Base-by-base conservation (phyloP, 37 sponge, comb jelly and placozoan species). In the Dysidea cf. avara region DNA sequence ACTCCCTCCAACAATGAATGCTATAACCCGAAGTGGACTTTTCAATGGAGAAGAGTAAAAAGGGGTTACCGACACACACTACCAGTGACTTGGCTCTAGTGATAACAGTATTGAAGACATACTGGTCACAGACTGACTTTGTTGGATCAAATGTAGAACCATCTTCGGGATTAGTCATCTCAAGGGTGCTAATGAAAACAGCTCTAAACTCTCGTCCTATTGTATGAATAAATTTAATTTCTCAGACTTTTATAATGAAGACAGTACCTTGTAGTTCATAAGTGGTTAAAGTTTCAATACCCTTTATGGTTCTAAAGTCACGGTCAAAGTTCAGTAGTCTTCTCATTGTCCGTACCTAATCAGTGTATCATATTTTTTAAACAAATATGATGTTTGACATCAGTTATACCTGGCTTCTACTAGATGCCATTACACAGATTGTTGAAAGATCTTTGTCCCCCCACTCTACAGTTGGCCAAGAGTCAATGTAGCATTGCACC, bases 1-100 rank as follows among this genome's bases (percentile, higher is more conserved):
- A 89, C 33, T 74, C 82, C n/a, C 58, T 83, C 89, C 89, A 89
- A 64, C 89, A 89, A n/a, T n/a, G n/a, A n/a, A n/a, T n/a, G n/a
- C n/a, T n/a, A n/a, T n/a, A n/a, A 6, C 72, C 18, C 20, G 29
- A 43, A 47, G 83, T 64, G 16, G 28, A 20, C 43, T 79, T 37
- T 59, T 89, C 89, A 24, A 57, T 57, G 20, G 55, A 35, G 3
- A 89, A 74, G 1, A 89, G 60, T 25, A 71, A 48, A 56, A 83
- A 83, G 0, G 89, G 89, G 36, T 89, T 89, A 4, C 89, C 89
- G 6, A 83, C 76, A 50, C 53, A 66, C 20, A 89, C 84, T 53
- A 89, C 84, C 5, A 89, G 75, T n/a, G 79, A 83, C 57, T 79
- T 64, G 4, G 85, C 68, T 57, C 88, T 71, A 18, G 88, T 87